Base-by-base conservation (phyloP, 2,888 invertebrate species). In the Andricus quercusramuli region DNA sequence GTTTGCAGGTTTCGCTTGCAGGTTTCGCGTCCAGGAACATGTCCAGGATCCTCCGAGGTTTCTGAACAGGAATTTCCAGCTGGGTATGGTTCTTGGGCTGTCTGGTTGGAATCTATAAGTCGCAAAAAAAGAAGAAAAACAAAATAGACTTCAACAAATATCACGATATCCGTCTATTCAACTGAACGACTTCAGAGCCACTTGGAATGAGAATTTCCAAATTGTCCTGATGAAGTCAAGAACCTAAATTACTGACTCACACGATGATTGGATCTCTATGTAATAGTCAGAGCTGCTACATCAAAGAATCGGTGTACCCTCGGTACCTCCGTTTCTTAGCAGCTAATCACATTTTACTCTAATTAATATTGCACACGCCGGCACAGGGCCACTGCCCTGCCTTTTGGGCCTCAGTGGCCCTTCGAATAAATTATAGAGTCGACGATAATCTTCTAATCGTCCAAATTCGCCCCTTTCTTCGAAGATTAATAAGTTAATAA, bases 361-460 rank as follows among this genome's bases (percentile, higher is more conserved):
- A 91, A 86, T 87, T 89, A 90, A 91, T 92, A 93, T 93, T 93
- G 93, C 93, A 93, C 93, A 88, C 89, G 88, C 92, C 93, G 93
- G 93, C 93, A 90, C 90, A 87, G 87, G 87, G 81, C 83, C 85
- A 87, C 85, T 84, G 81, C 83, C 83, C 82, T 83, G 83, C 51
- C 74, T 79, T 84, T 84, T 80, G 82, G 81, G 82, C 81, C 83
- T 83, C 81, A 81, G 83, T 83, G 82, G 83, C 83, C 83, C 68
- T 59, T 74, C 70, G 80, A 81, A 82, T 78, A 79, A 81, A 79
- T 80, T 56, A 74, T 56, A 56, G 32, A 74, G 9, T 22, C 32
- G 17, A 29, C 56, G 22, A 56, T n/a, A 29, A 74, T 13, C 13
- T 74, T 37, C 56, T 32, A 74, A 74, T 32, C 13, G 29, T 56